Base-by-base conservation (phyloP, 2,888 invertebrate species). In the Mesochorus sp. region DNA sequence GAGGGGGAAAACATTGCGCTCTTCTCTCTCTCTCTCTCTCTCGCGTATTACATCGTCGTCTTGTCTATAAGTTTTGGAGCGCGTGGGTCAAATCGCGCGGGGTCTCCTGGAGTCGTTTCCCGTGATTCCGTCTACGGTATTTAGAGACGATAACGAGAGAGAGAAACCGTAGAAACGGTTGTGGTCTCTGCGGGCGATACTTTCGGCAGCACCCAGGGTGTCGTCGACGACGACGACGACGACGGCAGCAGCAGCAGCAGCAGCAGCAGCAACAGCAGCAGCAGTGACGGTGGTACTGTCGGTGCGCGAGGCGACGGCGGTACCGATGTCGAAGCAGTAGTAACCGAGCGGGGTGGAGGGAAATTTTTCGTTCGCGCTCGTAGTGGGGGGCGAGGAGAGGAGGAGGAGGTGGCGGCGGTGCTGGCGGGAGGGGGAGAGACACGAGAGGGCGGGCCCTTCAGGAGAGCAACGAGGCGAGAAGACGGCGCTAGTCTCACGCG, bases 381-480 rank as follows among this genome's bases (percentile, higher is more conserved):
- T 10, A 57, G 39, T 26, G 55, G 34, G 49, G 62, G 42, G 14
- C 4, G 34, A 12, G 57, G 42, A 24, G 37, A 28, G 24, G 53
- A 37, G 44, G n/a, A 34, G 34, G 14, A 31, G 26, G 28, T 12
- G 71, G 62, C 61, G 44, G 47, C 42, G 61, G 55, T 44, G 39
- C 51, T 28, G 57, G 39, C 26, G 8, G 39, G 70, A 77, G 76
- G 75, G 67, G 59, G 66, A 34, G 42, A 55, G 49, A 79, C 79
- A 84, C 82, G 83, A 82, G 86, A 84, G 85, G 84, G 84, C 81
- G 84, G 85, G 88, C 89, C 89, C 89, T 89, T 89, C 87, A 87
- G 88, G 87, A 88, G 87, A 86, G 87, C 87, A 86, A 87, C 88
- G 88, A 88, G 86, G 82, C 87, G 85, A 87, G 85, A 86, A 86